Evolutionary conservation across 2,113 vertebrate species (phyloP).

Genomic region (Baryphthengus martii): DNA sequence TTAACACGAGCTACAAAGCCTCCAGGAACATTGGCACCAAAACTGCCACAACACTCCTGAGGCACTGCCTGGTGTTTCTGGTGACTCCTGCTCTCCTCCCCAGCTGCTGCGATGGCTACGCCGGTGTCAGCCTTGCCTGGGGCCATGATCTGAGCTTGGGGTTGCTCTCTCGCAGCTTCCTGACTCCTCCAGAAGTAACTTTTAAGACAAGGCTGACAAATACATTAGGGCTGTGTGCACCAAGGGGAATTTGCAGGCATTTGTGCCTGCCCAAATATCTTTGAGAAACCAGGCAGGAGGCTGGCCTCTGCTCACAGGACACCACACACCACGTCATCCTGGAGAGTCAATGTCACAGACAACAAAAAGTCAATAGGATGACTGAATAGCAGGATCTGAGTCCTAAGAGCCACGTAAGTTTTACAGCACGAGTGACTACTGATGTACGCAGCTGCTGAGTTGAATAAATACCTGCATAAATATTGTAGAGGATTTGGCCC

Average conservation of each 20-base stretch:
- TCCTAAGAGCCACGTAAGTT: not conserved
- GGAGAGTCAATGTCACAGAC: not conserved
- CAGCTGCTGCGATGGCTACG: not conserved
- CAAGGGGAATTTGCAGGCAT: not conserved
- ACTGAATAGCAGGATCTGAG: not conserved
- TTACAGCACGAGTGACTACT: not conserved
- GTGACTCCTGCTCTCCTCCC: not conserved
- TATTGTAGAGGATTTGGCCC: not conserved
- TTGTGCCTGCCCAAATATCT: not conserved
- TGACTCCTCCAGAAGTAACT: not conserved
- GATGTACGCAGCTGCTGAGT: not conserved
- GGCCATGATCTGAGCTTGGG: not conserved
- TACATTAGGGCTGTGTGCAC: not conserved
- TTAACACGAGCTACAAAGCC: not conserved
- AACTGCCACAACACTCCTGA: not conserved
- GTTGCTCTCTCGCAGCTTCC: not conserved
- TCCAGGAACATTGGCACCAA: not conserved
- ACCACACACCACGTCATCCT: not conserved
- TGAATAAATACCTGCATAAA: not conserved
- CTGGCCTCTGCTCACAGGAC: not conserved
- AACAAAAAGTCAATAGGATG: not conserved
- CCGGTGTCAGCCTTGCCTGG: fast-evolving
- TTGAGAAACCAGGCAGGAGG: not conserved
- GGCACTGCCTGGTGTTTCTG: not conserved
- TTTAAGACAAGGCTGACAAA: not conserved